Base-by-base conservation (phyloP, 2,797 vertebrate genomes). In the Hemibagrus guttatus region DNA sequence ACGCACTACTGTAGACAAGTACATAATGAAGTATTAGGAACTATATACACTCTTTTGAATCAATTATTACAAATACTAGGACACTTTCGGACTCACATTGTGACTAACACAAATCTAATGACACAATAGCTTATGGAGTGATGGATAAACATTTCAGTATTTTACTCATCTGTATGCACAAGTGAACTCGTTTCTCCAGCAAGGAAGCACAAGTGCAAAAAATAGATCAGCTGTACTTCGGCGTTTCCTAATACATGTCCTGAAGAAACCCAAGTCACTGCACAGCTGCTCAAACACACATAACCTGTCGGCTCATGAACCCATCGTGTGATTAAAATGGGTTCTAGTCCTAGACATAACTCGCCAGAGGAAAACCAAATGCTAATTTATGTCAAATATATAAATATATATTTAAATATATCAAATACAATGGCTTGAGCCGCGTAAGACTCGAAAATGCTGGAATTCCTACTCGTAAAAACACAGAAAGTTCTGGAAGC, bases 251-350 rank as follows among this genome's bases (percentile, higher is more conserved):
- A 64, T 19, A 2, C 59, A 9, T 8, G 6, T 26, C 68, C 54
- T 42, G 68, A 39, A 64, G 59, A 81, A 81, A 81, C 80, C 39
- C 79, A 64, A 64, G 59, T 63, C 80, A 28, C 35, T 19, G 39
- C 39, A 64, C 80, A 81, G 59, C 80, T 64, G 59, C 80, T 81
- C 59, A 64, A 81, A 46, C 80, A 28, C 79, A 46, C 80, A 28
- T n/a, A 42, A n/a, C 39, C 11, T 2, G 21, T 16, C 76, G 46
- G 80, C 74, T 74, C 49, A 17, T 28, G 6, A 71, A 85, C 80
- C 39, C 39, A 9, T 46, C 59, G 16, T 46, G 79, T 79, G 76
- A 1, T 52, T 49, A n/a, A 75, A 75, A 17, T 17, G 5, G 75
- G 52, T 12, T 63, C 80, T 28, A 21, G 19, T 21, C 52, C 75